phyloP scores from a whole-genome alignment of 2,797 vertebrate genomes.

The Coracias cyanogaster region DNA sequence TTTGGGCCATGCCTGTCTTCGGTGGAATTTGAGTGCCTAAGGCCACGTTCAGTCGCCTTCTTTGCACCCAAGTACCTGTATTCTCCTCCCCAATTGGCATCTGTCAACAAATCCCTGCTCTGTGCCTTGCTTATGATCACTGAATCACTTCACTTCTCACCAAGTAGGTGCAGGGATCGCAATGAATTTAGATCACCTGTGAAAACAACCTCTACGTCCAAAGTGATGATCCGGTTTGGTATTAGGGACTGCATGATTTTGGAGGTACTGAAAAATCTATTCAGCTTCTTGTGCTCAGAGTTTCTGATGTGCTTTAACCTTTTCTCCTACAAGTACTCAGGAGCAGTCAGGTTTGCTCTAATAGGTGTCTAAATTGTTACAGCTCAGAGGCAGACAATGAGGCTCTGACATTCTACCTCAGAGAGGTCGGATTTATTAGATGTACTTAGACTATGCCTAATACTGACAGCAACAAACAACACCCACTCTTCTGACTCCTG shows the following conservation, averaged over 20 bases:
- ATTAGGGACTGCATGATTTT: background rate
- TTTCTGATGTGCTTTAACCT: background rate
- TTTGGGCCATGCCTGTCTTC: background rate
- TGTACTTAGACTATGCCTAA: slow-evolving; percentile 15
- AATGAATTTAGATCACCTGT: background rate
- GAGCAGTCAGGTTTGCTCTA: background rate
- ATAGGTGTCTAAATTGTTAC: background rate
- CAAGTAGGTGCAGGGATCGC: background rate
- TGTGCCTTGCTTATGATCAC: background rate
- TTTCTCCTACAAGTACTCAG: background rate
- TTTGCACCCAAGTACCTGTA: background rate
- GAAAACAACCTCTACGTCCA: background rate
- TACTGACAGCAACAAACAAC: slow-evolving; percentile 46
- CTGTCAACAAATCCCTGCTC: background rate
- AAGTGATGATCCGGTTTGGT: background rate
- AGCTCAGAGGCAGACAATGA: slow-evolving; percentile 31
- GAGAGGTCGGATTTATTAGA: slow-evolving; percentile 40
- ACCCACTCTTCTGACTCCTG: slow-evolving; percentile 44
- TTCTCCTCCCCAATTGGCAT: background rate
- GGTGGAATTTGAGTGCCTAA: background rate
- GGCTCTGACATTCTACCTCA: slow-evolving; percentile 19
- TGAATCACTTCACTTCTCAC: background rate
- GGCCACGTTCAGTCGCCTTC: background rate
- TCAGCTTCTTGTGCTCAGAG: background rate
- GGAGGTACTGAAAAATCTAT: background rate